Conservation (phyloP, 2,888 invertebrate species). For the Coenonympha glycerion region DNA sequence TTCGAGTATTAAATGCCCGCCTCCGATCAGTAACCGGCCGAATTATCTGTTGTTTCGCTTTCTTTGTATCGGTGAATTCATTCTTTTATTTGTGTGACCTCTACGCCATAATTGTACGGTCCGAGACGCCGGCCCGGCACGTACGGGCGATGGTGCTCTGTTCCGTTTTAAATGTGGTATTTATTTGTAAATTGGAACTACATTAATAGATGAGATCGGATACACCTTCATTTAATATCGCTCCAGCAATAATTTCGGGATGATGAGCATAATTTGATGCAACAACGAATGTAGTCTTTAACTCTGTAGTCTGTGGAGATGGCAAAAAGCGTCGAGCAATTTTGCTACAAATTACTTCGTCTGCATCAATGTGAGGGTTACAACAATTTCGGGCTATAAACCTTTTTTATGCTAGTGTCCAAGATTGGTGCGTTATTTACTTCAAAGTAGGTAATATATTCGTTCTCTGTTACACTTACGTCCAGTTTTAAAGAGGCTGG, state of each 20-base stretch:
- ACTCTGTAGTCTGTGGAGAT: constrained; percentile 26
- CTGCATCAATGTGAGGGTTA: constrained; percentile 19
- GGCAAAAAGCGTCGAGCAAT: constrained; percentile 46
- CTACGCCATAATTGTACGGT: constrained; percentile 68
- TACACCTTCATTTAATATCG: constrained; percentile 73
- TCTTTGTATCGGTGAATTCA: constrained; percentile 58
- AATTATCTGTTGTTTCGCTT: constrained; percentile 71
- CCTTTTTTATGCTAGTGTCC: not conserved
- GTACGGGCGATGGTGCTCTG: constrained; percentile 52
- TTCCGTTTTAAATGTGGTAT: constrained; percentile 69
- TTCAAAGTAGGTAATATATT: constrained; percentile 5
- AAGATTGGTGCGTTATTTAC: not conserved
- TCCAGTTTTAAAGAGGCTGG: not conserved
- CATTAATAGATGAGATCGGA: constrained; percentile 65
- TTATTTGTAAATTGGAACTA: constrained; percentile 71
- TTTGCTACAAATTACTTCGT: constrained; percentile 47
- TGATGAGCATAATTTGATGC: constrained; percentile 61
- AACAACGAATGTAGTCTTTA: constrained; percentile 35
- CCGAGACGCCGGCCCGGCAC: constrained; percentile 47
- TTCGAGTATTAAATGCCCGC: too few species aligned
- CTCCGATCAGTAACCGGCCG: constrained; percentile 42
- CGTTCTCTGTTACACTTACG: too few species aligned
- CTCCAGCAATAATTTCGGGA: constrained; percentile 60
- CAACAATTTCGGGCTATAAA: not conserved
- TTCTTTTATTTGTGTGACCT: constrained; percentile 71